Evolutionary conservation across 2,113 vertebrate genomes (phyloP).

Genomic region (Hystrix cristata): DNA sequence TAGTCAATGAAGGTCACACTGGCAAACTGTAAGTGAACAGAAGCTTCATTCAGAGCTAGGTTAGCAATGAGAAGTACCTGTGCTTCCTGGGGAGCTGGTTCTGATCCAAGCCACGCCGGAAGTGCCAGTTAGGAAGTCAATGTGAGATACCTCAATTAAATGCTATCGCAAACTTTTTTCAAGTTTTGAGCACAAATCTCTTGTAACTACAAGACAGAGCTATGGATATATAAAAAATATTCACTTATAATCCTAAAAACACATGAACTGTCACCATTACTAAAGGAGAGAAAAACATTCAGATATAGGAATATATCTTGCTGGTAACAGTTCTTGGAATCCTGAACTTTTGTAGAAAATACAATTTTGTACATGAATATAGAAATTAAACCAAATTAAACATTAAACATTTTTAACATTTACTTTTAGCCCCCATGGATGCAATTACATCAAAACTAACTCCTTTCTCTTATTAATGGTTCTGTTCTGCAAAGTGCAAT

Average conservation of each 20-base stretch:
- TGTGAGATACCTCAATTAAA: neutral
- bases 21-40: slow-evolving; percentile 7
- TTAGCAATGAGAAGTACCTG: neutral
- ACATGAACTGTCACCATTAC: neutral
- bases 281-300: slow-evolving; percentile 30
- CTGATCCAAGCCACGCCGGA: neutral
- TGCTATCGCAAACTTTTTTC: neutral
- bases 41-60: slow-evolving; percentile 24
- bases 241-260: slow-evolving; percentile 30
- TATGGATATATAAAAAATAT: slow-evolving; percentile 13
- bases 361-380: neutral
- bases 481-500: slow-evolving; percentile 19
- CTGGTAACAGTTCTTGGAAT: slow-evolving; percentile 43
- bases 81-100: neutral
- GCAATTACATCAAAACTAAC: slow-evolving; percentile 54
- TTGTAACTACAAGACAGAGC: neutral
- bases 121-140: neutral
- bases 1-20: neutral
- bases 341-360: slow-evolving; percentile 56
- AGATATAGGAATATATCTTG: neutral
- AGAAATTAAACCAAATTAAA: slow-evolving; percentile 47
- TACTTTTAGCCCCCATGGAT: slow-evolving; percentile 33
- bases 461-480: slow-evolving; percentile 51
- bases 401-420: neutral
- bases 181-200: slow-evolving; percentile 15